Base-by-base conservation (phyloP, 2,888 invertebrate genomes). In the Diogma glabrata region DNA sequence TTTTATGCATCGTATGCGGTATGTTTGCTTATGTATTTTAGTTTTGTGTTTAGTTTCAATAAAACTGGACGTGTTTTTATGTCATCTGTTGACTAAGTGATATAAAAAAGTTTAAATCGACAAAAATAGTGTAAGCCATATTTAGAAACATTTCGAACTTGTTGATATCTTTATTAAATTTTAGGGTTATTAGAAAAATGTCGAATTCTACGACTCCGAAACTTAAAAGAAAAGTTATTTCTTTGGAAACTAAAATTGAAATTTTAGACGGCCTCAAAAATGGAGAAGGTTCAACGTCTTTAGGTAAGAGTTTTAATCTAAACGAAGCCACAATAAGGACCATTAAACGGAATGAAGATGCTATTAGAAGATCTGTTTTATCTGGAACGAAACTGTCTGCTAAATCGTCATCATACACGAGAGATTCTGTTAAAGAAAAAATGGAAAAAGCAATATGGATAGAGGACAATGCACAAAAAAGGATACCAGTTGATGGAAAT, bases 391-490 rank as follows among this genome's bases (percentile, higher is more conserved):
- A 51, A 43, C 20, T 49, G 26, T 52, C 33, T 53, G 50, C 50
- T 47, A 52, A 54, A 43, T 33, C 46, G 36, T 43, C 52, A 45
- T 54, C 52, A 22, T 56, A 55, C 36, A 51, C 52, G 14, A 53
- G 56, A 54, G 48, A 56, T 52, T 8, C 28, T 49, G 19, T 55
- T 33, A 47, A 51, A 51, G 52, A 57, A 46, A 54, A 55, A 54
- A 56, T 48, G 56, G 55, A 57, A 54, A 51, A 53, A 51, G 53
- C 51, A 23, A 43, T 53, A 30, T 55, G 55, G 56, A 51, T 56
- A 36, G 54, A 53, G 47, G 55, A 55, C 38, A 24, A 45, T 38
- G 49, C 51, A 45, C 50, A 57, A 54, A 58, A 55, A 52, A 14
- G 49, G 38, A 56, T 56, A 14, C 52, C 58, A 8, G 50, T 58